Percentiles rank a stretch among this genome's conserved stretches.
phyloP scores from a whole-genome alignment of 35 echinoderm and acorn worm genomes.

The Heliocidaris erythrogramma region DNA sequence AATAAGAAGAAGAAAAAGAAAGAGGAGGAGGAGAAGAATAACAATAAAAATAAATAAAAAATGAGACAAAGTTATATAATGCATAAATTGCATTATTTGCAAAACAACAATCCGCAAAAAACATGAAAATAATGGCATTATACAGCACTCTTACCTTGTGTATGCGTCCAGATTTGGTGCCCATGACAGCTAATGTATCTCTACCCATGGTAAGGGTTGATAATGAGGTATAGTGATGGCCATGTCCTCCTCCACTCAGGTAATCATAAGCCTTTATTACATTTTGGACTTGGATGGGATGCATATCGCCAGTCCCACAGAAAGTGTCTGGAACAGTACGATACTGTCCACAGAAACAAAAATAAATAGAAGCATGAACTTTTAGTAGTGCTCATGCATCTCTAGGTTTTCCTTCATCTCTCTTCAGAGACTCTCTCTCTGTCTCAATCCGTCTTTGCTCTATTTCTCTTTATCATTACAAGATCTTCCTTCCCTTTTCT shows the following conservation, averaged over 20 bases:
- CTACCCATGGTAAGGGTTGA: constrained; percentile 43
- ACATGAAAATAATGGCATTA: no score
- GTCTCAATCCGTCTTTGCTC: no score
- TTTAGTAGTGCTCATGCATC: not conserved
- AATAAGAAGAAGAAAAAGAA: no score
- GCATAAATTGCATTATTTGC: no score
- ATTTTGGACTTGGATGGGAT: constrained; percentile 63
- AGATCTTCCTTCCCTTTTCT: no score
- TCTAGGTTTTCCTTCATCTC: not conserved
- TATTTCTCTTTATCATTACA: no score
- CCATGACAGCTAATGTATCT: constrained; percentile 76
- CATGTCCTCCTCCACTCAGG: constrained; percentile 60
- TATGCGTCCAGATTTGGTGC: constrained; percentile 68
- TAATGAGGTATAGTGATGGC: constrained; percentile 66
- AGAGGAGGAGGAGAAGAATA: no score
- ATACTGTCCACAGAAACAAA: constrained; percentile 10
- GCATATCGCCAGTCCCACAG: constrained; percentile 80
- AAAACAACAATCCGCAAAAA: no score
- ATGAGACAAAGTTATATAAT: no score
- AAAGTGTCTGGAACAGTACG: constrained; percentile 48
- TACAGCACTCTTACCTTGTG: constrained; percentile 64
- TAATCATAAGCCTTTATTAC: constrained; percentile 34
- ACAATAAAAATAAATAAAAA: no score
- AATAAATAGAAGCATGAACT: not conserved
- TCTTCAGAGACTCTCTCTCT: not conserved